Conservation (phyloP, 37 sponge, comb jelly and placozoan species). For the Petrosia ficiformis region DNA sequence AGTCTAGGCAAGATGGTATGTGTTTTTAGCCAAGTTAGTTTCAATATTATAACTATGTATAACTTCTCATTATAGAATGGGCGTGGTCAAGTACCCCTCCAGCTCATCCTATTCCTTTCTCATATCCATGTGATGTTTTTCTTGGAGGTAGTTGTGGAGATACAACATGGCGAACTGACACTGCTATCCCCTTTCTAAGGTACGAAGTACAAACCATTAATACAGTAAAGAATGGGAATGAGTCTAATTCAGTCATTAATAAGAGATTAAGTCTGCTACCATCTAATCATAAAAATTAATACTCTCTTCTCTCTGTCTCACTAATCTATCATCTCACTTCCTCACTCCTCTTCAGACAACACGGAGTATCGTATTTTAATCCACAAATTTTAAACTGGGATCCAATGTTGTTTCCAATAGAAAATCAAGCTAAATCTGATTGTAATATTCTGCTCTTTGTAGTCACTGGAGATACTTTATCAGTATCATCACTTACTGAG, state of each 20-base stretch:
- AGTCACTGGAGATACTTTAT: constrained; percentile 37
- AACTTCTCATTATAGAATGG: no score
- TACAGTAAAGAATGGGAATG: no score
- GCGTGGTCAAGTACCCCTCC: constrained; percentile 7
- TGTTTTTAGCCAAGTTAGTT: neutral
- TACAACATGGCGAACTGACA: constrained; percentile 69
- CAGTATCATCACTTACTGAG: constrained; percentile 77
- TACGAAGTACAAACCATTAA: no score
- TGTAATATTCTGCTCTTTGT: constrained; percentile 57
- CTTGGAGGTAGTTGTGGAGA: constrained; percentile 78
- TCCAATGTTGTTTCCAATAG: constrained; percentile 60
- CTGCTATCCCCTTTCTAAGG: constrained; percentile 62
- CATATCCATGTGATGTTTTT: constrained; percentile 50
- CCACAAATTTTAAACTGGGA: constrained; percentile 82
- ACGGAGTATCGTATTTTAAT: constrained; percentile 71
- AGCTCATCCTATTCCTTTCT: neutral
- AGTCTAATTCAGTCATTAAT: no score
- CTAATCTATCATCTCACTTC: no score
- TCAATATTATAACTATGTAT: no score
- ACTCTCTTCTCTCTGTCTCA: neutral
- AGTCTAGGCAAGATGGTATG: neutral
- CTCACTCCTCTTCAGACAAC: constrained; percentile 40
- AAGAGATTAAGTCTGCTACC: no score
- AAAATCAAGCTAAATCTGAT: constrained; percentile 68
- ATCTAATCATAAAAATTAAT: neutral